These are phyloP conservation scores for Pachycephala philippinensis DNA, from an alignment of 2,113 vertebrate species.

Conservation along the genomic window DNA sequence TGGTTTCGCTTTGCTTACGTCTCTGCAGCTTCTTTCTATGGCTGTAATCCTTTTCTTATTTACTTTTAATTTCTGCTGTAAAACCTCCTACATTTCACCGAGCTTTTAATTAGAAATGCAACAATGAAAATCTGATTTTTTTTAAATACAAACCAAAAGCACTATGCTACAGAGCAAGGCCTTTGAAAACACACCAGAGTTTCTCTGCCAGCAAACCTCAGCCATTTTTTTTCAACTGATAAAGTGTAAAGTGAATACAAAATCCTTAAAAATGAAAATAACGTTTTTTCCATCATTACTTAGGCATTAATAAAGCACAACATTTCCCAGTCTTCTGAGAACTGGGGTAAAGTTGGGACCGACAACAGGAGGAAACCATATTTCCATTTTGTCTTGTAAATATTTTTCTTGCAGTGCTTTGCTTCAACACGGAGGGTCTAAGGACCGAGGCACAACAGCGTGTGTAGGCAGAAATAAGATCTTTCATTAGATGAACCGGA, in stretches of 20 bases:
- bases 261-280: neutral
- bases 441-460: neutral
- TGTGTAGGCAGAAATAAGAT: neutral
- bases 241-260: neutral
- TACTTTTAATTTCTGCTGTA: neutral
- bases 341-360: neutral
- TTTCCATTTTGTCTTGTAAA: neutral
- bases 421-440: neutral
- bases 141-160: neutral
- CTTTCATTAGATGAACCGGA: neutral
- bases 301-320: neutral
- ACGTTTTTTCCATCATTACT: neutral
- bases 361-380: neutral
- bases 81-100: neutral
- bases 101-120: neutral
- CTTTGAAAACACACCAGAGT: neutral
- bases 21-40: neutral
- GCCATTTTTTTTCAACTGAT: neutral
- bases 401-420: constrained; percentile 4
- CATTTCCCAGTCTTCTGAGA: neutral
- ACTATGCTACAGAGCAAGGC: neutral
- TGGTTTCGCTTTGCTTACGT: neutral
- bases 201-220: neutral
- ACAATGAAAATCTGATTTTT: neutral
- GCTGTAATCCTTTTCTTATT: neutral